Evolutionary conservation across 35 echinoderm and acorn worm species (phyloP).

Genomic region (Acanthaster planci): DNA sequence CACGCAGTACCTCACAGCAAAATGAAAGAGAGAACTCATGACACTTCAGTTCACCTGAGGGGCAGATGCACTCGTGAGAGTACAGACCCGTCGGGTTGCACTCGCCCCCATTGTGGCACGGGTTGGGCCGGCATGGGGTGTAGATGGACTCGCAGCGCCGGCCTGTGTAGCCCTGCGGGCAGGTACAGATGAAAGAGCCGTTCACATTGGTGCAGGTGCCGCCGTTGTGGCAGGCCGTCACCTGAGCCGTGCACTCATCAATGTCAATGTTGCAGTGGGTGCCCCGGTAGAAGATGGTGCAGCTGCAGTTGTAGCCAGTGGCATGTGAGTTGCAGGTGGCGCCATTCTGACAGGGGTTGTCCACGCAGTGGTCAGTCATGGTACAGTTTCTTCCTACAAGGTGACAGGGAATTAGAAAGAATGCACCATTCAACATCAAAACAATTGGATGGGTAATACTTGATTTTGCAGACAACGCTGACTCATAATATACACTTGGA

Average conservation of each 20-base stretch:
- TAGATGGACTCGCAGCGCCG: constrained; percentile 7
- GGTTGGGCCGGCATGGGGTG: constrained; percentile 29
- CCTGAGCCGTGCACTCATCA: constrained; percentile 65
- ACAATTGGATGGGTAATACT: no score
- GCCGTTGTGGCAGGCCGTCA: constrained; percentile 58
- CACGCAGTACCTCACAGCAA: neutral
- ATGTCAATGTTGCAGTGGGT: constrained; percentile 68
- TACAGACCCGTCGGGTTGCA: constrained; percentile 24
- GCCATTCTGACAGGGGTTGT: constrained; percentile 44
- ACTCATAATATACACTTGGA: no score
- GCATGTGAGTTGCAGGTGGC: constrained; percentile 34
- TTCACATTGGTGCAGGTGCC: constrained; percentile 74
- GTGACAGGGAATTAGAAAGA: no score
- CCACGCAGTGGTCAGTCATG: constrained; percentile 40
- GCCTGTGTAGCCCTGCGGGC: constrained; percentile 1
- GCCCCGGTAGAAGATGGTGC: constrained; percentile 66
- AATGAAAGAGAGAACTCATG: neutral
- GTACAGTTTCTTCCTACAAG: constrained; percentile 50
- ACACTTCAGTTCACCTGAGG: constrained; percentile 26
- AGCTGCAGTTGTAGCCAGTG: constrained; percentile 58
- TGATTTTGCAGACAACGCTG: no score
- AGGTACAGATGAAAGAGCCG: constrained; percentile 44
- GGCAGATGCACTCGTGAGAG: constrained; percentile 26
- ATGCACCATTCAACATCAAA: no score
- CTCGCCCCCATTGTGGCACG: constrained; percentile 34